Conservation (phyloP, 2,797 vertebrate species). For the Masticophis lateralis region DNA sequence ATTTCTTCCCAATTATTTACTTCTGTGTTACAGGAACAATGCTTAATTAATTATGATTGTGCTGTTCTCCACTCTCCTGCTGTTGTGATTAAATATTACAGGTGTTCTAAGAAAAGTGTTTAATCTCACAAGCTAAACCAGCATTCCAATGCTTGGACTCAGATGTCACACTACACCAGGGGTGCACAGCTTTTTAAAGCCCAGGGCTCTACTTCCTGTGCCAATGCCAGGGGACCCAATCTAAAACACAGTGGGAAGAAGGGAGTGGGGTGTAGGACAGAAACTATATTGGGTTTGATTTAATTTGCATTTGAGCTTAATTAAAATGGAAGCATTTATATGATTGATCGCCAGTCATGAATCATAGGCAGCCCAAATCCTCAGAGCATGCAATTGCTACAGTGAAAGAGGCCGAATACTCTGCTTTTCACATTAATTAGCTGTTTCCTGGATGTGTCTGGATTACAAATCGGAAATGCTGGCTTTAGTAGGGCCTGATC, state of each 20-base stretch:
- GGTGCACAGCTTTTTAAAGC: neutral
- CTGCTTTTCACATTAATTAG: neutral
- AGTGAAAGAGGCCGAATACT: neutral
- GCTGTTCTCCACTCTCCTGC: neutral
- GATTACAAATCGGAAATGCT: neutral
- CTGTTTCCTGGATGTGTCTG: neutral
- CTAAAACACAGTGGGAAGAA: neutral
- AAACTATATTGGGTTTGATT: neutral
- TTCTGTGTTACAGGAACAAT: neutral
- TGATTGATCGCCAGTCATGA: neutral
- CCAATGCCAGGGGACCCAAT: neutral
- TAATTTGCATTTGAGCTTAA: neutral
- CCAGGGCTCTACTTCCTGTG: neutral
- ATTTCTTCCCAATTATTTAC: neutral
- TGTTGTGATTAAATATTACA: neutral
- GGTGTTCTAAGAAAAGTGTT: neutral
- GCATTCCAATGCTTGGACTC: neutral
- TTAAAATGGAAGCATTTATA: neutral
- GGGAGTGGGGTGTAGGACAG: neutral
- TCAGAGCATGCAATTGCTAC: neutral
- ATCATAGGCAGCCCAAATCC: neutral
- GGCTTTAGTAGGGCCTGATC: neutral
- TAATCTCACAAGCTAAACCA: neutral
- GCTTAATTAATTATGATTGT: neutral
- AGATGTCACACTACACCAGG: neutral